Conservation (phyloP, 2,888 invertebrate genomes). For the Plagodis dolabraria region DNA sequence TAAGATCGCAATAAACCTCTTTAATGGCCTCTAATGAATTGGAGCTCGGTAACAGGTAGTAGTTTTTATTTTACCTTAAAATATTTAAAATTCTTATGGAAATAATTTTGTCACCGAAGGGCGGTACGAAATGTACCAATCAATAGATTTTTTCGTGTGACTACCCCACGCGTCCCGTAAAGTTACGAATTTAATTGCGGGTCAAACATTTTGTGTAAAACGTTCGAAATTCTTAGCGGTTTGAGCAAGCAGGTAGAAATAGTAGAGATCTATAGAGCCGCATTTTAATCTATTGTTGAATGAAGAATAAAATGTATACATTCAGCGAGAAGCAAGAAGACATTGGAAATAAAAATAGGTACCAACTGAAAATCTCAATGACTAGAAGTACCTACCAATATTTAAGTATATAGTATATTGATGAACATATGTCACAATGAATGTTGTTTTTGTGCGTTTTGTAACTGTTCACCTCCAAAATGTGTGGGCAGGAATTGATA, state of each 20-base stretch:
- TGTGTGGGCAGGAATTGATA: too few species aligned
- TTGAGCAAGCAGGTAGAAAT: conserved; percentile 35
- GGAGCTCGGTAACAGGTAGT: conserved; percentile 76
- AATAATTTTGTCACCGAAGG: conserved; percentile 59
- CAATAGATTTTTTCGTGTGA: conserved; percentile 28
- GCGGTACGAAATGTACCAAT: conserved; percentile 27
- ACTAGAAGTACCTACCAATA: too few species aligned
- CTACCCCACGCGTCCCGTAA: conserved; percentile 51
- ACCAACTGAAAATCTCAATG: too few species aligned
- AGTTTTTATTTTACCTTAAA: conserved; percentile 53
- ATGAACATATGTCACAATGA: too few species aligned
- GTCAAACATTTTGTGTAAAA: conserved; percentile 52
- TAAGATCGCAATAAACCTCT: conserved; percentile 68
- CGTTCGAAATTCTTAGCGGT: conserved; percentile 42
- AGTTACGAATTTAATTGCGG: conserved; percentile 64
- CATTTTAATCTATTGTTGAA: not conserved
- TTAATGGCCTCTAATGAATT: conserved; percentile 80
- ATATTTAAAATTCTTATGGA: conserved; percentile 67
- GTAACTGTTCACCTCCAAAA: too few species aligned
- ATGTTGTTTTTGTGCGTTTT: too few species aligned
- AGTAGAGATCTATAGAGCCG: conserved; percentile 5
- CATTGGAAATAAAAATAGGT: too few species aligned
- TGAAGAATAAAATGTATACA: too few species aligned
- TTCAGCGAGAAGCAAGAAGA: too few species aligned
- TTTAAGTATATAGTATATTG: too few species aligned